A percentile compares a stretch with the other conserved stretches of the same genome.
phyloP scores from a whole-genome alignment of 2,113 vertebrate species.

The Myiopsitta monachus region DNA sequence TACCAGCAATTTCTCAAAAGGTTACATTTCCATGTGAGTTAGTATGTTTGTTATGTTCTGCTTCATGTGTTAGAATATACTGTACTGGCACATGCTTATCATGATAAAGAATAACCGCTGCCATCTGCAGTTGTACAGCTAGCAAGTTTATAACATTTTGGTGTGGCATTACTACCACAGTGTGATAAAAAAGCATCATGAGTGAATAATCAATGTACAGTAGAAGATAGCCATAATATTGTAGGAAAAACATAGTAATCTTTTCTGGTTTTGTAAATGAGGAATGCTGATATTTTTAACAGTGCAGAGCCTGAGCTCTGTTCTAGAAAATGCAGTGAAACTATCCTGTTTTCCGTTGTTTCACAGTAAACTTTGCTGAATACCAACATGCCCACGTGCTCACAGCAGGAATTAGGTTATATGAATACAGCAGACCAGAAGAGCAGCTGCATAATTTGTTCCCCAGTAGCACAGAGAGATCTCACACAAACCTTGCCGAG shows the following conservation, averaged over 20 bases:
- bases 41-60: background rate
- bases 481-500: background rate
- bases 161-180: background rate
- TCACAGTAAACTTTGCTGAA: background rate
- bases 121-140: background rate
- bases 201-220: background rate
- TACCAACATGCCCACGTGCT: accelerated
- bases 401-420: background rate
- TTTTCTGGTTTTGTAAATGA: background rate
- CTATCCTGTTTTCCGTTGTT: background rate
- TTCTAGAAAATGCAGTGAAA: background rate
- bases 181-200: background rate
- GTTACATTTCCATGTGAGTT: background rate
- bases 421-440: background rate
- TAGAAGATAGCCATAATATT: background rate
- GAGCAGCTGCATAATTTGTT: background rate
- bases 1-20: background rate
- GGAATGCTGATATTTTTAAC: background rate
- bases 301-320: background rate
- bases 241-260: background rate
- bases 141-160: background rate
- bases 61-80: background rate
- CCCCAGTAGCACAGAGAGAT: background rate
- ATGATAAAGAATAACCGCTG: background rate
- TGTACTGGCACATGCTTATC: background rate